Evolutionary conservation across 23 tunicate species (phyloP), one percentile per base, ranked within the genome.

Genomic region (Trididemnum miniatum): DNA sequence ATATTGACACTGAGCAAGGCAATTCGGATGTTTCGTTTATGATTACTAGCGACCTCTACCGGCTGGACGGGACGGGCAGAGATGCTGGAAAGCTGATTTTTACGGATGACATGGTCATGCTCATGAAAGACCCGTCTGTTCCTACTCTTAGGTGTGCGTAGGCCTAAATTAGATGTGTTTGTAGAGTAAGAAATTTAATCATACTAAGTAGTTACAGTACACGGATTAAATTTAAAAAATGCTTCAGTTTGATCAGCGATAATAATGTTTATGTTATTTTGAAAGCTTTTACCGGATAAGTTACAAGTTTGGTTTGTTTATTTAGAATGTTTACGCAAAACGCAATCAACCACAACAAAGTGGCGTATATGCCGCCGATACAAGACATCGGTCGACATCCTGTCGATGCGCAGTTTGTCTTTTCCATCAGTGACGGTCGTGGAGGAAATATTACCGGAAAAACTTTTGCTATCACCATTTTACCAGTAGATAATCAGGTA

Each of bases 321-420:
- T 54, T 35, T 51, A 93, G 98, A 32, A 93, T 77, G 25, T 93
- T 93, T 50, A 75, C 93, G 0, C 98, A 93, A 84, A 79, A 65
- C 35, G 89, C 90, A 9, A 87, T 93, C 34, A 80, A 93, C 40
- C 93, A 93, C 67, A 59, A 69, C 33, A 93, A 88, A 88, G 98
- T 93, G 15, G 98, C 92, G 7, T 93, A 88, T 86, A 93, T 93
- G 98, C 98, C 98, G n/a, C 98, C 98, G 1, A 87, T 93, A 69
- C 35, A 59, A 54, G 98, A 93, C 50, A 76, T 93, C 0, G 98
- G 98, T 24, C 62, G 74, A 31, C 79, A 84, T 72, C 92, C 93
- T 15, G 72, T 84, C 30, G 81, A 80, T 51, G 85, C 88, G 25
- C 79, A 84, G 77, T 93, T 93, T 59, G 27, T 64, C 5, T 93